phyloP scores from a whole-genome alignment of 2,888 invertebrate species.

The Griposia aprilina region DNA sequence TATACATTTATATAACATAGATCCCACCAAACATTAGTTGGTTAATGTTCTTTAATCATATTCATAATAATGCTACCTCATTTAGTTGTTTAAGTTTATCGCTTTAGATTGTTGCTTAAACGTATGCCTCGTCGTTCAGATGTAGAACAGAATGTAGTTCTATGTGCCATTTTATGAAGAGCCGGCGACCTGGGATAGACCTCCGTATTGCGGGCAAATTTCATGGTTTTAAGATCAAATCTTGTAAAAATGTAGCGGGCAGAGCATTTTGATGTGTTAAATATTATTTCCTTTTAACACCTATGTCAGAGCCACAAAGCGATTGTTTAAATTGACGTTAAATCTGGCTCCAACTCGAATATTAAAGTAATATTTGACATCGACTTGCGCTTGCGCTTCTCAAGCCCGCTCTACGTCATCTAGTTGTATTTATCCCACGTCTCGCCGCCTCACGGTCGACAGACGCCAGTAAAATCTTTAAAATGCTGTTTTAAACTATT shows the following conservation, averaged over 20 bases:
- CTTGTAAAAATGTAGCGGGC: slow-evolving; percentile 7
- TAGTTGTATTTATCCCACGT: slow-evolving; percentile 3
- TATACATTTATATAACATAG: slow-evolving; percentile 82
- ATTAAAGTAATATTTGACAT: slow-evolving; percentile 30
- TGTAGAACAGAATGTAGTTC: slow-evolving; percentile 60
- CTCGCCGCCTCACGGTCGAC: slow-evolving; percentile 49
- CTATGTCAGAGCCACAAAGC: slow-evolving; percentile 2
- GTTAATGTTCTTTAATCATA: slow-evolving; percentile 82
- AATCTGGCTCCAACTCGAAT: slow-evolving; percentile 36
- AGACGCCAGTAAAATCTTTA: slow-evolving; percentile 62
- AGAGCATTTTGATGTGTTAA: slow-evolving; percentile 23
- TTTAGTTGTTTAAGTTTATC: slow-evolving; percentile 77
- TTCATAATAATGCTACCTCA: slow-evolving; percentile 89
- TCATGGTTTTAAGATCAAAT: slow-evolving; percentile 24
- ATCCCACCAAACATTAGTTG: slow-evolving; percentile 89
- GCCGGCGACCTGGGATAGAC: slow-evolving; percentile 35
- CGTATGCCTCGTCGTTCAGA: slow-evolving; percentile 59
- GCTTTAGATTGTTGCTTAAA: slow-evolving; percentile 73
- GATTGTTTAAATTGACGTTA: slow-evolving; percentile 19
- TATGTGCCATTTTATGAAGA: slow-evolving; percentile 68
- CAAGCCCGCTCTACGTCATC: background rate
- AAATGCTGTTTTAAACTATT: slow-evolving; percentile 63
- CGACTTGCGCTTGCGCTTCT: background rate
- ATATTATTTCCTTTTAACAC: slow-evolving; percentile 27
- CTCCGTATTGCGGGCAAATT: background rate